Percentiles rank a stretch among this genome's conserved stretches.
These are phyloP conservation scores for Acanthurus lineatus DNA, from an alignment of 2,797 vertebrate species.

Conservation along the genomic window DNA sequence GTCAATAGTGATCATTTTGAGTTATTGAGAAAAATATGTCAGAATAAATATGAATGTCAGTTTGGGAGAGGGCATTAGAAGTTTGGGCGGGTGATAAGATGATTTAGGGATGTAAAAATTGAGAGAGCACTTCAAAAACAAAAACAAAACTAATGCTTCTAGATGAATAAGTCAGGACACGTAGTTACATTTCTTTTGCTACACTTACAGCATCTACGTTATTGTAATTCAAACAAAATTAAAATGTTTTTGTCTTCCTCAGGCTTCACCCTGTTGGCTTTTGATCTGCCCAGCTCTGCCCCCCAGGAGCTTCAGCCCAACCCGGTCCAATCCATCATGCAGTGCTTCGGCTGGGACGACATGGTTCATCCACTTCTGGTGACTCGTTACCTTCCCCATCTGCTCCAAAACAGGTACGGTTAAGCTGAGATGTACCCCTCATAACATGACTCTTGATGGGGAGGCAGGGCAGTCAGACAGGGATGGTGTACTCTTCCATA, in stretches of 20 bases:
- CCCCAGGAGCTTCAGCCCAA: conserved; percentile 94
- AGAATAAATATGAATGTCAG: neutral
- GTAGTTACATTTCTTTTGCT: neutral
- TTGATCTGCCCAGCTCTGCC: conserved; percentile 92
- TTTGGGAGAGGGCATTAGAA: neutral
- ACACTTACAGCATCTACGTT: neutral
- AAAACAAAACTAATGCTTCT: neutral
- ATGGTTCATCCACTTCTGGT: conserved; percentile 93
- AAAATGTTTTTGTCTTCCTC: conserved; percentile 29
- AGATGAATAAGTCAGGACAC: neutral
- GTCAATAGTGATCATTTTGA: neutral
- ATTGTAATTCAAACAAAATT: neutral
- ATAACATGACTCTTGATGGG: neutral
- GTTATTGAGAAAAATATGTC: neutral
- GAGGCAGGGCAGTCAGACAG: neutral
- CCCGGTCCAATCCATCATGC: conserved; percentile 91
- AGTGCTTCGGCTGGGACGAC: conserved; percentile 96
- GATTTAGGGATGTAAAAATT: neutral
- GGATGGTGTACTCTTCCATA: conserved; percentile 11
- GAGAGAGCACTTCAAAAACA: neutral
- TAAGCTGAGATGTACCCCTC: neutral
- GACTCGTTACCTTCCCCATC: conserved; percentile 93
- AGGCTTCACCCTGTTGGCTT: conserved; percentile 95
- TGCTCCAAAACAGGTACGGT: conserved; percentile 92
- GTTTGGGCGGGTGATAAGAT: neutral